These are phyloP conservation scores for Malthinus flaveolus DNA, from an alignment of 2,888 invertebrate genomes.

Conservation along the genomic window DNA sequence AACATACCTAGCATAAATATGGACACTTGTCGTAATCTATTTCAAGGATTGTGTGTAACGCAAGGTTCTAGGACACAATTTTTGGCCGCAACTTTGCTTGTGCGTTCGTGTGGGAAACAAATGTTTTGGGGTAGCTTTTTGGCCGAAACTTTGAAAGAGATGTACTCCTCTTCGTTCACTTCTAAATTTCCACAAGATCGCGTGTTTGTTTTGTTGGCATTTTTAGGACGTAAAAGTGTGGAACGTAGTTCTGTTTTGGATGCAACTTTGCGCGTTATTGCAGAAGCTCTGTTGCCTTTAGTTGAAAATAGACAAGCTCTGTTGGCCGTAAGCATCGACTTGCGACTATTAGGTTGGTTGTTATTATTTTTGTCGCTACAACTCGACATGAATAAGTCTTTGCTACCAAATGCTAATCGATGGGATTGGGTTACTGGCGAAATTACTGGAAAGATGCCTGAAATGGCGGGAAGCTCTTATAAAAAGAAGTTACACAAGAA, in stretches of 20 bases:
- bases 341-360: constrained; percentile 74
- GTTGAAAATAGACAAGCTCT: constrained; percentile 51
- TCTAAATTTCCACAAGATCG: constrained; percentile 85
- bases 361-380: constrained; percentile 75
- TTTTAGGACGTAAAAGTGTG: constrained; percentile 80
- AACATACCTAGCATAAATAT: constrained; percentile 46
- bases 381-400: constrained; percentile 57
- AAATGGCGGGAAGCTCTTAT: constrained; percentile 52
- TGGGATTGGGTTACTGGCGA: constrained; percentile 93
- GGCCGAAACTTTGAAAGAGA: constrained; percentile 76
- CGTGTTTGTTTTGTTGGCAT: constrained; percentile 83
- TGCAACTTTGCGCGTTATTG: constrained; percentile 64
- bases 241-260: constrained; percentile 67
- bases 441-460: constrained; percentile 55
- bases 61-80: constrained; percentile 80
- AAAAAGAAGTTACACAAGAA: constrained; percentile 74
- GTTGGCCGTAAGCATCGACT: constrained; percentile 63
- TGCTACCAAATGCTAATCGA: constrained; percentile 57
- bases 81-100: constrained; percentile 75
- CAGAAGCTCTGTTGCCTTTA: constrained; percentile 60
- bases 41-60: constrained; percentile 74
- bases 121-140: constrained; percentile 89
- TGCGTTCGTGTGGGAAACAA: constrained; percentile 65
- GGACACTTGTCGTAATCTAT: constrained; percentile 65
- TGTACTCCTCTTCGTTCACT: constrained; percentile 79